These are phyloP conservation scores for Telmatherina bonti DNA, from an alignment of 2,797 vertebrate species.

Conservation along the genomic window DNA sequence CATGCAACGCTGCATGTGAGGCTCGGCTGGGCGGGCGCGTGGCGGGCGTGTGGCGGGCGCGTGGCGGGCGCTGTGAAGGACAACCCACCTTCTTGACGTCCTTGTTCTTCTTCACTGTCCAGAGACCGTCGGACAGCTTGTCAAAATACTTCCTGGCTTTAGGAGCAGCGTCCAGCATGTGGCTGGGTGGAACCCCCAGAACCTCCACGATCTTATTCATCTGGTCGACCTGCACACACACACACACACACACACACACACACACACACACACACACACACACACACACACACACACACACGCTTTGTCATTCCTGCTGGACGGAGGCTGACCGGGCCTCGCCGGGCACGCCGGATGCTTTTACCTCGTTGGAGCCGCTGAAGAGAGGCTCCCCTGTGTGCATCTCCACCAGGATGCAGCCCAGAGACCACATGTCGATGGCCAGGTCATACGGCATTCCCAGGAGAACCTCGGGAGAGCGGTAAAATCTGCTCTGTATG, in stretches of 20 bases:
- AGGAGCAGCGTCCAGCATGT: conserved; percentile 95
- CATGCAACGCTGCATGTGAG: too few species aligned
- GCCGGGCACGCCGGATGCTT: too few species aligned
- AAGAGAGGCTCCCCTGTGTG: conserved; percentile 95
- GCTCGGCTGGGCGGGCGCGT: too few species aligned
- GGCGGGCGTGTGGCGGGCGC: too few species aligned
- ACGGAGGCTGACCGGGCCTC: not conserved
- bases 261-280: too few species aligned
- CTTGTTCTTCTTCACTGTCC: conserved; percentile 95
- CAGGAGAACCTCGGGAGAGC: conserved; percentile 92
- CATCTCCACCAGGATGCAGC: conserved; percentile 96
- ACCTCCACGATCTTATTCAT: conserved; percentile 98
- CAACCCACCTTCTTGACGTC: conserved; percentile 91
- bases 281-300: too few species aligned
- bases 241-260: too few species aligned
- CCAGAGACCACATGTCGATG: conserved; percentile 96
- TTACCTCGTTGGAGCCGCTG: conserved; percentile 94
- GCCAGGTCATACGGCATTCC: conserved; percentile 95
- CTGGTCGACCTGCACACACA: conserved; percentile 89
- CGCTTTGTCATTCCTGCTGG: not conserved
- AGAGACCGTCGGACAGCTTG: conserved; percentile 92
- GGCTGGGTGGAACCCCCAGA: conserved; percentile 91
- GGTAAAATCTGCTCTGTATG: conserved; percentile 96
- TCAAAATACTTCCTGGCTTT: conserved; percentile 97
- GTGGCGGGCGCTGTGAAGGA: not conserved